Percentiles rank a stretch among this genome's conserved stretches.
Evolutionary conservation across 2,797 vertebrate species (phyloP).

Genomic region (Dendrocincla fuliginosa): DNA sequence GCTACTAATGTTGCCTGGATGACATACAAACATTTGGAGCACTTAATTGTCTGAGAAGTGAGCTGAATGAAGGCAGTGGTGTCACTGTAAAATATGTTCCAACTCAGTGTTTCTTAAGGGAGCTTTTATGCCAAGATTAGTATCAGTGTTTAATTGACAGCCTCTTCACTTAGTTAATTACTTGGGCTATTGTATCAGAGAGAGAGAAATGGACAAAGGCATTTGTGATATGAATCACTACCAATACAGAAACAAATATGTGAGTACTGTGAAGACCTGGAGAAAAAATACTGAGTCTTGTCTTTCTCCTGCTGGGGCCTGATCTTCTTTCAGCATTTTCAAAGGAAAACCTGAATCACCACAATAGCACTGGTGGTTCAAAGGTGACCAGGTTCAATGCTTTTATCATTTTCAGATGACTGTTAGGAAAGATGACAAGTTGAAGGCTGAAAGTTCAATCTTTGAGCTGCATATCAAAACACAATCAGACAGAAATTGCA

Average conservation of each 20-base stretch:
- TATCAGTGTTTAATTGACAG: conserved; percentile 86
- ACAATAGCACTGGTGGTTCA: conserved; percentile 27
- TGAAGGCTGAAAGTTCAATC: conserved; percentile 48
- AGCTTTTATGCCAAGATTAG: conserved; percentile 84
- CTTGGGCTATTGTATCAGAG: conserved; percentile 72
- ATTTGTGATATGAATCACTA: conserved; percentile 77
- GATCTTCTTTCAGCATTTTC: conserved; percentile 62
- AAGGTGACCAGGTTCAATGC: conserved; percentile 19
- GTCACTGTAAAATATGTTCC: conserved; percentile 76
- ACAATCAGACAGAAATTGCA: neutral
- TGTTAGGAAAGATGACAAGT: conserved; percentile 6
- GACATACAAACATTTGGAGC: conserved; percentile 78
- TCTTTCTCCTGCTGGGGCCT: conserved; percentile 23
- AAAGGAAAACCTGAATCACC: conserved; percentile 58
- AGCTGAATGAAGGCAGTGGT: conserved; percentile 78
- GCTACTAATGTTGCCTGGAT: conserved; percentile 75
- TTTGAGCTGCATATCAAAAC: neutral
- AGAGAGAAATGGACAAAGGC: conserved; percentile 74
- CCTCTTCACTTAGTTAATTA: conserved; percentile 85
- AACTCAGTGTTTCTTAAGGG: conserved; percentile 74
- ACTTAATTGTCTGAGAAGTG: conserved; percentile 79
- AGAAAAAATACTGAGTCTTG: conserved; percentile 25
- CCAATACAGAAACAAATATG: conserved; percentile 74
- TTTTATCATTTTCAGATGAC: conserved; percentile 47
- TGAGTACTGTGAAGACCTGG: conserved; percentile 12